These are phyloP conservation scores for Perca schrenkii DNA, from an alignment of 2,113 vertebrate species.

Conservation along the genomic window DNA sequence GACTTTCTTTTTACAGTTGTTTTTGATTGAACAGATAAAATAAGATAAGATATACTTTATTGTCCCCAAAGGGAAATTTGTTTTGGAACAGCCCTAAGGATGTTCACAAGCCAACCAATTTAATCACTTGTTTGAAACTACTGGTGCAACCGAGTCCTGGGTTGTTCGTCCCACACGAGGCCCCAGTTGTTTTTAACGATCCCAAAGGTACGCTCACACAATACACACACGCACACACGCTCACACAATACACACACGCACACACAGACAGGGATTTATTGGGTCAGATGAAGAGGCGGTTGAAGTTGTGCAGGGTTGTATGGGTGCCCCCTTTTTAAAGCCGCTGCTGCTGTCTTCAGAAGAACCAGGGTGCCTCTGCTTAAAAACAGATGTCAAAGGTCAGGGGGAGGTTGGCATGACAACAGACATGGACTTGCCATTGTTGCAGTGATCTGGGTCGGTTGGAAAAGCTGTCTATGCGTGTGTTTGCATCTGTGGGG, in stretches of 20 bases:
- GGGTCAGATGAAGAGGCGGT: constrained; percentile 60
- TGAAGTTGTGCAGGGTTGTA: constrained; percentile 33
- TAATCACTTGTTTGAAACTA: background rate
- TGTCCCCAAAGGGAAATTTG: no score
- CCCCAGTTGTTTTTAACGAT: constrained; percentile 24
- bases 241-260: constrained; percentile 28
- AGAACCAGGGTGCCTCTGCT: constrained; percentile 46
- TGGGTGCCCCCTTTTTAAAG: constrained; percentile 24
- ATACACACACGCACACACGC: constrained; percentile 25
- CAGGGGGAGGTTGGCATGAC: constrained; percentile 61
- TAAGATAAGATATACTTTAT: no score
- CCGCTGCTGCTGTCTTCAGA: constrained; percentile 22
- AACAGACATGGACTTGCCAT: constrained; percentile 67
- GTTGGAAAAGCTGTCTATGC: constrained; percentile 46
- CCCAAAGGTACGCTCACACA: constrained; percentile 17
- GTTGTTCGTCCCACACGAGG: background rate
- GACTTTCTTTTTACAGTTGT: background rate
- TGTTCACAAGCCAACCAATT: no score
- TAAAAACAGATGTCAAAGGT: constrained; percentile 70
- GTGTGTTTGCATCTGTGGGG: constrained; percentile 31
- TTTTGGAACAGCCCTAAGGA: no score
- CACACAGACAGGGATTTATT: constrained; percentile 56
- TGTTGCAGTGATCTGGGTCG: constrained; percentile 60
- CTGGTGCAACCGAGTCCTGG: background rate
- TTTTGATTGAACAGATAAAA: background rate